Evolutionary conservation across 2,113 vertebrate species (phyloP).

Genomic region (Chaenocephalus aceratus): DNA sequence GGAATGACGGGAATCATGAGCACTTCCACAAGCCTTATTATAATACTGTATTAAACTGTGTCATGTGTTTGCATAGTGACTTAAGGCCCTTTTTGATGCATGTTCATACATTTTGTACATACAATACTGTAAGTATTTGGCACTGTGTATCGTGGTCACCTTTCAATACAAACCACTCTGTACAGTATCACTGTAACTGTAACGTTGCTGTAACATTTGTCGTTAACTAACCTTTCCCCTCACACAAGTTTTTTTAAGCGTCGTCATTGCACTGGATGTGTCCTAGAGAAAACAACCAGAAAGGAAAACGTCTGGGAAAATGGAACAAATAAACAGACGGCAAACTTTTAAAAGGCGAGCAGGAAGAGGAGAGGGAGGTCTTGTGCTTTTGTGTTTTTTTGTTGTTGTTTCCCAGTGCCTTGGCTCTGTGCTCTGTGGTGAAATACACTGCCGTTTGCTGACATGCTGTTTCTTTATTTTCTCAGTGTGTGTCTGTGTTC

Average conservation of each 20-base stretch:
- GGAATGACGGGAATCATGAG: slow-evolving; percentile 31
- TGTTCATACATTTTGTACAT: slow-evolving; percentile 58
- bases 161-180: slow-evolving; percentile 53
- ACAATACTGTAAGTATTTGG: slow-evolving; percentile 60
- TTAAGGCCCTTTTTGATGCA: slow-evolving; percentile 10
- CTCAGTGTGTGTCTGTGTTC: slow-evolving; percentile 45
- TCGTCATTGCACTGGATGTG: slow-evolving; percentile 74
- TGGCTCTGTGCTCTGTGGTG: slow-evolving; percentile 70
- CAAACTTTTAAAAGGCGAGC: slow-evolving; percentile 37
- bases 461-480: slow-evolving; percentile 68
- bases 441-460: slow-evolving; percentile 76
- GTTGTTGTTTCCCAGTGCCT: slow-evolving; percentile 60
- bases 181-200: slow-evolving; percentile 67
- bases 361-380: slow-evolving; percentile 50
- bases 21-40: slow-evolving; percentile 40
- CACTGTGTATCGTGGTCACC: slow-evolving; percentile 59
- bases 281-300: slow-evolving; percentile 43
- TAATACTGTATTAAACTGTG: slow-evolving; percentile 53
- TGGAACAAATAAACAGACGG: slow-evolving; percentile 54
- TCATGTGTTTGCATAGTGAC: slow-evolving; percentile 22
- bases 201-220: slow-evolving; percentile 53
- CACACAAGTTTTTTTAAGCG: slow-evolving; percentile 33
- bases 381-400: slow-evolving; percentile 42
- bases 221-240: slow-evolving; percentile 60
- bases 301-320: slow-evolving; percentile 39